Percentiles rank a stretch among this genome's conserved stretches.
Conservation (phyloP, 2,888 invertebrate species). For the Megaustenia siamemsis region DNA sequence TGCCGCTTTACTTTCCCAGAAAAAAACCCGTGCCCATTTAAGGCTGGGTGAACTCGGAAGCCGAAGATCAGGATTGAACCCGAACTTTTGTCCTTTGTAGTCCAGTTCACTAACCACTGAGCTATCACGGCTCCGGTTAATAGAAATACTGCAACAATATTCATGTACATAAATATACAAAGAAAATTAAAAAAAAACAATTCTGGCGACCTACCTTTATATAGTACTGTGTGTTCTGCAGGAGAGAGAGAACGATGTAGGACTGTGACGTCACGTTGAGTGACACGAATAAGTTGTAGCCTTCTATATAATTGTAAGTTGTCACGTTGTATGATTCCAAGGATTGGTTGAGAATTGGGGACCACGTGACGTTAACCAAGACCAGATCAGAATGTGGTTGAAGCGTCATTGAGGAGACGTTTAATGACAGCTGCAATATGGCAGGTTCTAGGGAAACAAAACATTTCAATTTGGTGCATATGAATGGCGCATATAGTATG, state of each 20-base stretch:
- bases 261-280: constrained; percentile 17
- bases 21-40: no score
- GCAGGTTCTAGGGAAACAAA: constrained; percentile 29
- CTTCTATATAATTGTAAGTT: constrained; percentile 15
- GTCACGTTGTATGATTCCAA: constrained; percentile 45
- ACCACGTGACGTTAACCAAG: constrained; percentile 51
- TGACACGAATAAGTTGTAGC: neutral
- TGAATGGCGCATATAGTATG: no score
- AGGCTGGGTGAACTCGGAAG: no score
- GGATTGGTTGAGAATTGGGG: constrained; percentile 46
- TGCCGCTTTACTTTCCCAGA: no score
- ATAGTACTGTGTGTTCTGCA: constrained; percentile 41
- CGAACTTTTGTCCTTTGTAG: no score
- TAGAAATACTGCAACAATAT: no score
- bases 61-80: no score
- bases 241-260: constrained; percentile 38
- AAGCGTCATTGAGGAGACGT: constrained; percentile 45
- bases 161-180: no score
- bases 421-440: constrained; percentile 28
- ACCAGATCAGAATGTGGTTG: constrained; percentile 25
- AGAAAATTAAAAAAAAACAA: neutral
- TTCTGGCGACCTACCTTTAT: constrained; percentile 30
- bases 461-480: no score
- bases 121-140: no score
- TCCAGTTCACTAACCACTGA: no score